These are phyloP conservation scores for Xylocampa areola DNA, from an alignment of 2,888 invertebrate genomes.

Conservation along the genomic window DNA sequence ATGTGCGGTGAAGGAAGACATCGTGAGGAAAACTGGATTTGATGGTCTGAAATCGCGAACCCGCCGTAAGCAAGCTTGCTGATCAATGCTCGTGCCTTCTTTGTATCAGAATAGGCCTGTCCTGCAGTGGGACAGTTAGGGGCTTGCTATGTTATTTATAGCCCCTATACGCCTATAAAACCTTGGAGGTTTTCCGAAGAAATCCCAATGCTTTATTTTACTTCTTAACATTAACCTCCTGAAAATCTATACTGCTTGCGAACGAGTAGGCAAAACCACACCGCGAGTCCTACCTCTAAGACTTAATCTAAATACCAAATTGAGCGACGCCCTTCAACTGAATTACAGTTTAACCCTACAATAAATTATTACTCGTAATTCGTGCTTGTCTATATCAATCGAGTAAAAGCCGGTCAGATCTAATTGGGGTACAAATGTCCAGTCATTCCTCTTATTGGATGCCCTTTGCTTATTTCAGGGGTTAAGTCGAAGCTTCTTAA, in stretches of 20 bases:
- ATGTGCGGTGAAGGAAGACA: too few species aligned
- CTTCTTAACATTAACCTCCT: too few species aligned
- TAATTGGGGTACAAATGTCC: conserved; percentile 68
- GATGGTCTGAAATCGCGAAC: too few species aligned
- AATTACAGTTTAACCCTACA: conserved; percentile 50
- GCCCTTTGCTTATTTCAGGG: conserved; percentile 65
- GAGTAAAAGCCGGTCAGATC: conserved; percentile 51
- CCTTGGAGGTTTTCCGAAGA: too few species aligned
- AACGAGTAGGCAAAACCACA: not conserved
- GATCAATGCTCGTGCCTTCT: too few species aligned
- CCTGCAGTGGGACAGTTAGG: too few species aligned
- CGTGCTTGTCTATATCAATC: conserved; percentile 52
- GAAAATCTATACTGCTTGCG: not conserved
- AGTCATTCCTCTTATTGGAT: conserved; percentile 72
- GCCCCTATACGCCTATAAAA: too few species aligned
- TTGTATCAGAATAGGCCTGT: too few species aligned
- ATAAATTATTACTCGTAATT: conserved; percentile 57
- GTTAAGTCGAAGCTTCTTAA: conserved; percentile 42
- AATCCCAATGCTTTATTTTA: too few species aligned
- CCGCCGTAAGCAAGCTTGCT: too few species aligned
- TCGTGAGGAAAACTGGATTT: too few species aligned
- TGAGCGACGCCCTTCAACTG: conserved; percentile 14
- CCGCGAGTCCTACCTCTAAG: not conserved
- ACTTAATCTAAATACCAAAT: conserved; percentile 38
- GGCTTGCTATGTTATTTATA: too few species aligned